Base-by-base conservation (phyloP, 2,888 invertebrate species). In the Oxycera nigricornis region DNA sequence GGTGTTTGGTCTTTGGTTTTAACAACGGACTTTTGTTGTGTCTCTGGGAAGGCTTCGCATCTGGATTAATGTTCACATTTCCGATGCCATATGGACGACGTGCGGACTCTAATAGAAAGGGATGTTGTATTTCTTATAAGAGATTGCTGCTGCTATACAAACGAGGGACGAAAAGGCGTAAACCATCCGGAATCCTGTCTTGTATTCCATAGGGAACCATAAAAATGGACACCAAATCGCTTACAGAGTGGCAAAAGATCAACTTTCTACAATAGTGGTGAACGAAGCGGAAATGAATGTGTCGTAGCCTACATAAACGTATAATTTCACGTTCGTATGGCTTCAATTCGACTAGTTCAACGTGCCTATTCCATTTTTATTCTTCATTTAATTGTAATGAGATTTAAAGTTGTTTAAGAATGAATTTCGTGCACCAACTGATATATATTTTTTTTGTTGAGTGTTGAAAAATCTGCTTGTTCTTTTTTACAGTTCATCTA, bases 1-100 rank as follows among this genome's bases (percentile, higher is more conserved):
- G 76, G 74, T 76, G 74, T 76, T 76, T 74, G 74, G 57, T 68
- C 67, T 76, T 68, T 76, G 74, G 76, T 76, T 76, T 74, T 52
- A 59, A 67, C 55, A 76, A 65, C 67, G 65, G 50, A 50, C 68
- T 73, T 75, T 72, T 76, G 46, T 52, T 26, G 52, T 67, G 72
- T 74, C 61, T 74, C 61, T 26, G 68, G 74, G 67, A 50, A 74
- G 72, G 46, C 73, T 76, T 57, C 55, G 52, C 65, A 39, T 65
- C 2, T 50, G 70, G 73, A 76, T 76, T 73, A 76, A 76, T 74
- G 75, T 73, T 35, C 11, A 6, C 35, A 35, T 35, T 35, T 35
- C 35, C 35, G 11, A 35, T 7, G 35, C 35, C 6, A 11, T 35
- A 35, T 35, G 11, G 35, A 7, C 35, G 35, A 7, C 35, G 35